A percentile compares a stretch with the other conserved stretches of the same genome.
Evolutionary conservation across 2,797 vertebrate genomes (phyloP).

Genomic region (Peromyscus eremicus): DNA sequence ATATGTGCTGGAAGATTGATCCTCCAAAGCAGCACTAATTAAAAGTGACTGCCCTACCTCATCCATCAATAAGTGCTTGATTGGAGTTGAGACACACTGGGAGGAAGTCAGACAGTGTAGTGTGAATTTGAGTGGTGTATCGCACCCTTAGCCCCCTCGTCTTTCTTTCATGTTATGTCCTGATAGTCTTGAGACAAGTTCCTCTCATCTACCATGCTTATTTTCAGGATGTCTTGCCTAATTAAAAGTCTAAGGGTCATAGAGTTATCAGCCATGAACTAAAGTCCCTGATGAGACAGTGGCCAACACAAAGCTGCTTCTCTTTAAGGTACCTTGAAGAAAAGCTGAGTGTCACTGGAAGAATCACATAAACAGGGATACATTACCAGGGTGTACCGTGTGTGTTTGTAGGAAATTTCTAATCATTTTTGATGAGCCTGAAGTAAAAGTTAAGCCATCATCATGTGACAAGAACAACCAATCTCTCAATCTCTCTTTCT

Average conservation of each 20-base stretch:
- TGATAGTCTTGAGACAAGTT: background rate
- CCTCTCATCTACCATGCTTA: background rate
- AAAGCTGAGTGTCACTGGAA: background rate
- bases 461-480: background rate
- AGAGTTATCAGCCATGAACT: background rate
- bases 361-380: background rate
- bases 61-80: background rate
- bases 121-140: background rate
- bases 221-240: background rate
- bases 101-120: too few species aligned
- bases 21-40: background rate
- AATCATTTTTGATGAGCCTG: background rate
- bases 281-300: background rate
- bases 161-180: background rate
- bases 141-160: too few species aligned
- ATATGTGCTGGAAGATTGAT: background rate
- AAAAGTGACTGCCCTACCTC: background rate
- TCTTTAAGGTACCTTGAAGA: background rate
- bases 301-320: background rate
- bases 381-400: background rate
- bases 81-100: background rate
- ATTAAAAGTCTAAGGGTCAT: background rate
- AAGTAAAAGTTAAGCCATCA: conserved; percentile 21
- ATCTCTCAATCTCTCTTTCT: too few species aligned
- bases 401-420: background rate